Evolutionary conservation across 2,113 vertebrate genomes (phyloP).

Genomic region (Dissostichus mawsoni): DNA sequence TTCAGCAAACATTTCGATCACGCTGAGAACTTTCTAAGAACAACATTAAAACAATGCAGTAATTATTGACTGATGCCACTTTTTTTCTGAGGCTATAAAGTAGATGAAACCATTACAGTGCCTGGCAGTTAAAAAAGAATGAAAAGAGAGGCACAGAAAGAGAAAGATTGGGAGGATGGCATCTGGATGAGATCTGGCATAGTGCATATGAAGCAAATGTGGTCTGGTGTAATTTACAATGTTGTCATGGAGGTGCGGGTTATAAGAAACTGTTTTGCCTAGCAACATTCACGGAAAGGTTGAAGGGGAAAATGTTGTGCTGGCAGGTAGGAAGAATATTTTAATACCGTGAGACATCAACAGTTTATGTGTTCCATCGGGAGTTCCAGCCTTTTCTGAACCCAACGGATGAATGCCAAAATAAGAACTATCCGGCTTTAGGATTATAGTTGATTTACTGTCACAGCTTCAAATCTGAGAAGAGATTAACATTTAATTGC

Average conservation of each 20-base stretch:
- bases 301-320: slow-evolving; percentile 73
- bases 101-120: slow-evolving; percentile 9
- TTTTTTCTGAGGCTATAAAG: background rate
- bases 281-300: slow-evolving; percentile 78
- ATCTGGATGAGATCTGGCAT: slow-evolving; percentile 77
- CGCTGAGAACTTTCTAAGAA: background rate
- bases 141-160: slow-evolving; percentile 16
- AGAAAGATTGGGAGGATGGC: slow-evolving; percentile 52
- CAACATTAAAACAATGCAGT: background rate
- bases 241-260: slow-evolving; percentile 75
- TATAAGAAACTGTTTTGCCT: slow-evolving; percentile 79
- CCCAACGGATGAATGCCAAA: slow-evolving; percentile 57
- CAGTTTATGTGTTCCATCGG: slow-evolving; percentile 77
- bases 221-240: slow-evolving; percentile 80
- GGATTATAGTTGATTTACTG: slow-evolving; percentile 57
- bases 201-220: slow-evolving; percentile 70
- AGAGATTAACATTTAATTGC: slow-evolving; percentile 23
- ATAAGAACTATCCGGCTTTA: slow-evolving; percentile 67
- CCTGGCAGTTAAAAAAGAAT: slow-evolving; percentile 13
- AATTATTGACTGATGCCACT: background rate
- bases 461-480: slow-evolving; percentile 39
- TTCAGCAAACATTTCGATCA: slow-evolving; percentile 5
- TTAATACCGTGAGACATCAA: slow-evolving; percentile 80
- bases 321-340: slow-evolving; percentile 77
- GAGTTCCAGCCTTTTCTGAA: slow-evolving; percentile 73